Conservation (phyloP, 2,113 vertebrate species). For the Xerus inauris region DNA sequence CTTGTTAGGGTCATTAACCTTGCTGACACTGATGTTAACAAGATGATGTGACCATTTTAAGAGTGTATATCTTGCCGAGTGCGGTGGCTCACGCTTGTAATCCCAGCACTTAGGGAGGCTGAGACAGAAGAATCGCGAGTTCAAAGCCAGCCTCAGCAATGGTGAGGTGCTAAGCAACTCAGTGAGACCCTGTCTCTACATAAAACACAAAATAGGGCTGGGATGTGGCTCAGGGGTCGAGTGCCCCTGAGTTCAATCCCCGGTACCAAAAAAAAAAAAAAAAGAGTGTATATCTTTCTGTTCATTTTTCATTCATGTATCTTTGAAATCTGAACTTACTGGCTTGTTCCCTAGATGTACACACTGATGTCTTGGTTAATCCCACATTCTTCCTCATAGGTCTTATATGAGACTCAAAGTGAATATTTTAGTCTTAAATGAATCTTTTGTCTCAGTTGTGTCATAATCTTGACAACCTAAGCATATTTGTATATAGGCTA, state of each 20-base stretch:
- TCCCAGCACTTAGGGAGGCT: too few relatives aligned
- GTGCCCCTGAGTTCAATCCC: too few relatives aligned
- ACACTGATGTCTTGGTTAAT: neutral
- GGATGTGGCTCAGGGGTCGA: too few relatives aligned
- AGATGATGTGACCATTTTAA: constrained; percentile 13
- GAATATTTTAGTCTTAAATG: constrained; percentile 45
- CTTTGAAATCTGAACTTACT: constrained; percentile 42
- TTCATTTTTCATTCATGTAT: neutral
- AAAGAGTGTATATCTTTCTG: constrained; percentile 14
- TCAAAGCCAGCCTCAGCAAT: too few relatives aligned
- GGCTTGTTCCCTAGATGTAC: neutral
- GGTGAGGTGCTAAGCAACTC: too few relatives aligned
- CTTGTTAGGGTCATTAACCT: constrained; percentile 43
- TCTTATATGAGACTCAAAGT: neutral
- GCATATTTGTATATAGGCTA: neutral
- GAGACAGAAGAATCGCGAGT: too few relatives aligned
- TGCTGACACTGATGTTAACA: neutral
- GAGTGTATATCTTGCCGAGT: neutral
- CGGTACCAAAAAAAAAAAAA: too few relatives aligned
- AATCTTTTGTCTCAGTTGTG: neutral
- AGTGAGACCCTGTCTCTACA: too few relatives aligned
- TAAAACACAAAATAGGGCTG: too few relatives aligned
- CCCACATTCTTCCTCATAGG: neutral
- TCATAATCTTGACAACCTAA: neutral
- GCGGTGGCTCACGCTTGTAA: too few relatives aligned